Base-by-base conservation (phyloP, 2,888 invertebrate species). In the Ryuthela nishihirai region DNA sequence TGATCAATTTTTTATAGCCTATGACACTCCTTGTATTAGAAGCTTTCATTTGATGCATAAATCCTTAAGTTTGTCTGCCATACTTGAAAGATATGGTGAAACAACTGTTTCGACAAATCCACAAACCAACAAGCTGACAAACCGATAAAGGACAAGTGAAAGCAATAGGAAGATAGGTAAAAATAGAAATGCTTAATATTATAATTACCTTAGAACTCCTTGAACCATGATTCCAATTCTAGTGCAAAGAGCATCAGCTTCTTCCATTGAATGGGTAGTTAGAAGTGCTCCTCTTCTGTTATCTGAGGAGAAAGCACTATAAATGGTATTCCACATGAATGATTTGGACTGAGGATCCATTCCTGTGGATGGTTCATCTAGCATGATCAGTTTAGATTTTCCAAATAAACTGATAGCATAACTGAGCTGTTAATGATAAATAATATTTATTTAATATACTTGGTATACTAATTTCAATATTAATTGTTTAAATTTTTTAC, bases 281-380 rank as follows among this genome's bases (percentile, higher is more conserved):
- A 40, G 18, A 9, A 40, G 40, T 20, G 18, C n/a, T 5, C 40
- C n/a, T n/a, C 40, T n/a, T 5, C 18, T 24, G n/a, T n/a, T 18
- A 21, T 24, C 18, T 17, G 12, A 3, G 15, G 12, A 17, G 66
- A 73, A 76, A 52, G 69, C 71, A n/a, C 65, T 58, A 32, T 68
- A 70, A 58, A 78, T 74, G 1, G 75, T 74, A 64, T 77, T 75
- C 78, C 78, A 78, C 6, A 78, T 65, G 63, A 75, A 77, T 32
- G 88, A 76, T 72, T 89, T 90, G 66, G 88, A 87, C 65, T 86
- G 78, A 0, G 90, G 90, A 76, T 91, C 90, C 88, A 90, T 88
- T 56, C 87, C 88, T 23, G 87, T 87, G 68, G 85, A 85, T 0
- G 89, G 90, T 71, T 90, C 89, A 71, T 90, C 90, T 74, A 90